Evolutionary conservation across 2,797 vertebrate species (phyloP).

Genomic region (Phrynocephalus guinanensis): DNA sequence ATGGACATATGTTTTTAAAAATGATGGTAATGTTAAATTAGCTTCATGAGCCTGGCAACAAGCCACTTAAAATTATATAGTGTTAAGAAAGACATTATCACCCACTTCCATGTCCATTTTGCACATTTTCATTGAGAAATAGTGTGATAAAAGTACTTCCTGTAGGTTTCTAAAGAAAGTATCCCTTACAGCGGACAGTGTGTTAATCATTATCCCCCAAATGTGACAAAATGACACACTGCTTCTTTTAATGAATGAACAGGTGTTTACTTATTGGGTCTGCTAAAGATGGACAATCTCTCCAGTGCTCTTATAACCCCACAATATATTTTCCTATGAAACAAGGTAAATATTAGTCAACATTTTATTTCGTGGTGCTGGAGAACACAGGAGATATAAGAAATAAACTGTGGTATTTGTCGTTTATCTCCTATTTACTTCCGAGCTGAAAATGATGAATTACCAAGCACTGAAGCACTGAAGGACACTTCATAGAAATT

Average conservation of each 20-base stretch:
- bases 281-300: constrained; percentile 46
- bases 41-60: constrained; percentile 54
- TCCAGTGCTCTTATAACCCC: constrained; percentile 26
- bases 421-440: background rate
- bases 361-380: constrained; percentile 22
- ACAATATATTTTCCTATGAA: background rate
- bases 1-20: constrained; percentile 5
- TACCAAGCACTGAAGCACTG: background rate
- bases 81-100: constrained; percentile 54
- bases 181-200: constrained; percentile 57
- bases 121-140: constrained; percentile 39
- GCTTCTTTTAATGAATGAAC: constrained; percentile 35
- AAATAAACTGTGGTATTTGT: constrained; percentile 28
- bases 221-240: constrained; percentile 47
- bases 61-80: constrained; percentile 47
- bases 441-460: background rate
- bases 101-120: constrained; percentile 46
- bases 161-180: constrained; percentile 13
- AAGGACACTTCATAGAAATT: background rate
- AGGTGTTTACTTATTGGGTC: constrained; percentile 49
- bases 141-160: constrained; percentile 39
- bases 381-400: constrained; percentile 2
- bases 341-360: constrained; percentile 39
- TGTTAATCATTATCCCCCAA: constrained; percentile 64
- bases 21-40: background rate